Conservation (phyloP, 2,113 vertebrate genomes). For the Leptodactylus fuscus region DNA sequence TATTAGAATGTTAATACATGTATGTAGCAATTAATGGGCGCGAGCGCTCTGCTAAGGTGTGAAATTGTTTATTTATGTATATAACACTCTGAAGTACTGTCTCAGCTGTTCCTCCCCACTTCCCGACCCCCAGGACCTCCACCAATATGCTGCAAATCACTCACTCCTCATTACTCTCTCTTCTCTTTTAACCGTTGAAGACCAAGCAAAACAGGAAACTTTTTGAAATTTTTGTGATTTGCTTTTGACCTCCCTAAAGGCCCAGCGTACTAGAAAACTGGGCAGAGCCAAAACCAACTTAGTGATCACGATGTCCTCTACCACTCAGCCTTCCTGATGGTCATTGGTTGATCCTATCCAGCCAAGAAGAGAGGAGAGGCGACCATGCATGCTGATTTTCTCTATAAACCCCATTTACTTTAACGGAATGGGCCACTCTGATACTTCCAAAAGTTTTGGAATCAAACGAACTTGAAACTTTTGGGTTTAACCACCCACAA, state of each 20-base stretch:
- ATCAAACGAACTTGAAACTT: too few relatives aligned
- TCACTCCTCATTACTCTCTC: constrained; percentile 19
- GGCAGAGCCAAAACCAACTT: too few relatives aligned
- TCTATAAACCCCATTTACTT: too few relatives aligned
- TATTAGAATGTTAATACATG: constrained; percentile 25
- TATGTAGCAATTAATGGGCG: constrained; percentile 35
- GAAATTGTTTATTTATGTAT: constrained; percentile 55
- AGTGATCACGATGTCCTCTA: too few relatives aligned
- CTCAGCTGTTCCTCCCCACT: constrained; percentile 41
- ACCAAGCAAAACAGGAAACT: not conserved
- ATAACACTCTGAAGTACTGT: constrained; percentile 22
- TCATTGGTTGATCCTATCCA: too few relatives aligned
- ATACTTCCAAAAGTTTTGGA: too few relatives aligned
- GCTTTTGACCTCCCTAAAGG: not conserved
- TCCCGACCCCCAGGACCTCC: constrained; percentile 2
- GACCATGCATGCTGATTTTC: too few relatives aligned
- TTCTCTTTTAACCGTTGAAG: not conserved
- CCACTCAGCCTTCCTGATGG: too few relatives aligned
- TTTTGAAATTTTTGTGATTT: not conserved
- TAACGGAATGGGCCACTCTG: too few relatives aligned
- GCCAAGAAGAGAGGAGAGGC: too few relatives aligned
- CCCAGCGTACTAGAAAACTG: too few relatives aligned
- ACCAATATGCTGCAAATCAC: constrained; percentile 29
- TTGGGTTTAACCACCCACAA: too few relatives aligned
- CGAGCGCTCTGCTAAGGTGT: constrained; percentile 32